These are phyloP conservation scores for Scolopax bukidnonensis DNA, from an alignment of 2,797 vertebrate species.

Conservation along the genomic window DNA sequence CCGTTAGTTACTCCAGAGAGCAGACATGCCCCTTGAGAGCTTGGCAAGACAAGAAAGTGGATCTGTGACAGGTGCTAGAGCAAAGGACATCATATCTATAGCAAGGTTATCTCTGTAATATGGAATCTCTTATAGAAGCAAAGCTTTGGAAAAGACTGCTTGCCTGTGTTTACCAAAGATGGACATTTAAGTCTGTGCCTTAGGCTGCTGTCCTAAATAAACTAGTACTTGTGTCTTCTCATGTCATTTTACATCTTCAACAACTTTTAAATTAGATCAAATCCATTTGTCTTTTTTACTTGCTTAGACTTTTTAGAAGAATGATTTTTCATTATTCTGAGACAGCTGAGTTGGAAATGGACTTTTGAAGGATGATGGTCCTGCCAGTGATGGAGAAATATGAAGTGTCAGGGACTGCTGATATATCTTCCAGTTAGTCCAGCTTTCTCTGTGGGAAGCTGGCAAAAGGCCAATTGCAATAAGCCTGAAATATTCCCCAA, in stretches of 20 bases:
- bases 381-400: conserved; percentile 50
- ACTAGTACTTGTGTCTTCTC: not conserved
- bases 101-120: conserved; percentile 41
- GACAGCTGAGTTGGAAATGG: conserved; percentile 59
- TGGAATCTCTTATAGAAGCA: conserved; percentile 31
- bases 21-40: conserved; percentile 1
- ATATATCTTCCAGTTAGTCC: conserved; percentile 33
- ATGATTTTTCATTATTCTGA: conserved; percentile 52
- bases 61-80: conserved; percentile 26
- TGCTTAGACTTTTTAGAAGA: conserved; percentile 2
- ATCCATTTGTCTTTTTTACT: conserved; percentile 13
- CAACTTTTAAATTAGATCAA: conserved; percentile 25
- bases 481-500: not conserved
- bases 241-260: conserved; percentile 13
- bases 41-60: conserved; percentile 50
- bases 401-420: conserved; percentile 8
- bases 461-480: not conserved
- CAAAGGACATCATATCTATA: conserved; percentile 33
- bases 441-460: conserved; percentile 20
- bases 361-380: conserved; percentile 51
- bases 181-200: conserved; percentile 5
- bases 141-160: conserved; percentile 15
- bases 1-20: not conserved
- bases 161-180: conserved; percentile 14
- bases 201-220: conserved; percentile 34